Evolutionary conservation across 2,888 invertebrate genomes (phyloP), one percentile per base, ranked within the genome.

Genomic region (Aphodius sticticus): DNA sequence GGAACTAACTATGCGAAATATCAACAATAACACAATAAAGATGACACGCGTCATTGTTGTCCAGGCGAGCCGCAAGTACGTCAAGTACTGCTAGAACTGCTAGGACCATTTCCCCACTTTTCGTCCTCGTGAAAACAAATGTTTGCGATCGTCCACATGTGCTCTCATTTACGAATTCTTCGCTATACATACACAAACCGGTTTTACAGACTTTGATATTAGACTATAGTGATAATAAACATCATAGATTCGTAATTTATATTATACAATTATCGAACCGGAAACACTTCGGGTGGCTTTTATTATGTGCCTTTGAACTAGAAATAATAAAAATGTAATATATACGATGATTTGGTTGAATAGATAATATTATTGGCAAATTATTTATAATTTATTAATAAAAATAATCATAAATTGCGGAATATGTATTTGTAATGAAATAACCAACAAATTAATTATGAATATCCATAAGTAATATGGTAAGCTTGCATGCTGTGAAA

Each of bases 371-470:
- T 3, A 53, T 53, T 7, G 53, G 12, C 12, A 53, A 53, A 53
- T n/a, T 53, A 53, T 53, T 53, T 53, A 53, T 53, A 53, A 26
- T 26, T 1, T 26, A 26, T 2, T 26, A 26, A 26, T 26, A 2
- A 26, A 26, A 26, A 53, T 74, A 74, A 74, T 72, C 69, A 69
- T 78, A 78, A n/a, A 78, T 16, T 26, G 26, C 26, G 26, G 26
- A 26, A 26, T 26, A 26, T 26, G 26, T 26, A 26, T 26, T 26
- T 26, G 26, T 26, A 26, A 26, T 26, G 26, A 26, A 26, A 26
- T 26, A 26, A 26, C 26, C 26, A 26, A 26, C 26, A 26, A 26
- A 26, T 26, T 26, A 26, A 2, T 26, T 26, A 26, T 26, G 26
- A 26, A 26, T 26, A 26, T 3, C 3, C 26, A 3, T 26, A 26